Base-by-base conservation (phyloP, 1,140 invertebrate species). In the Phymastichus coffea region DNA sequence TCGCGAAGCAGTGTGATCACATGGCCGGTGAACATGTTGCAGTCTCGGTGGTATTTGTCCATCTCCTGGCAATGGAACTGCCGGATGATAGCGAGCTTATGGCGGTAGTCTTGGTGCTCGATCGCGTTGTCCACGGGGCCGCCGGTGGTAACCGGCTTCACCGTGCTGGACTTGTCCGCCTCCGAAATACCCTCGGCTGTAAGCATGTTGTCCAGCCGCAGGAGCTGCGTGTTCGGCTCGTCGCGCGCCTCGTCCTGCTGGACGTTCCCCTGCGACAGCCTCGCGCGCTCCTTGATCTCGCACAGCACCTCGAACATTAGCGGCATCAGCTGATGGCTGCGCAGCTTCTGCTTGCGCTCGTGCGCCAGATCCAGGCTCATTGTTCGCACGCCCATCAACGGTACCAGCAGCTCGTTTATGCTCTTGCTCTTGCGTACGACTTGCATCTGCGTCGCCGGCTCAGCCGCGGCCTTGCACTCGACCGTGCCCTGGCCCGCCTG, bases 21-120 rank as follows among this genome's bases (percentile, higher is more conserved):
- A 79, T 99, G 98, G 6, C 95, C 98, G 44, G 97, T 99, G 79
- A 99, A 99, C 84, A 99, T 97, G 77, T 96, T 97, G 83, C 97
- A 99, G 4, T 97, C 96, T 87, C 92, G 90, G 83, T 99, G 95
- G 74, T 99, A 99, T 85, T 99, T 99, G 80, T 98, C 95, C 63
- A 99, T 80, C 80, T 99, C 97, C 78, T 97, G 94, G 78, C 99
- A 95, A 81, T 99, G 99, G 66, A 99, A 98, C 80, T 96, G 93
- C 66, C 97, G 85, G 76, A 99, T 99, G 82, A 99, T 96, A n/a
- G 94, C 91, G 67, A 99, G 83, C 82, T 99, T 99, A 63, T 94
- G 95, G 67, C 96, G 87, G 82, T 99, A 99, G 80, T 99, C 98
- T 51, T 96, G 97, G 81, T 99, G 97, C 83, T 99, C 98, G 74